These are phyloP conservation scores for Butastur rufipennis DNA, from an alignment of 2,113 vertebrate genomes.

Conservation along the genomic window DNA sequence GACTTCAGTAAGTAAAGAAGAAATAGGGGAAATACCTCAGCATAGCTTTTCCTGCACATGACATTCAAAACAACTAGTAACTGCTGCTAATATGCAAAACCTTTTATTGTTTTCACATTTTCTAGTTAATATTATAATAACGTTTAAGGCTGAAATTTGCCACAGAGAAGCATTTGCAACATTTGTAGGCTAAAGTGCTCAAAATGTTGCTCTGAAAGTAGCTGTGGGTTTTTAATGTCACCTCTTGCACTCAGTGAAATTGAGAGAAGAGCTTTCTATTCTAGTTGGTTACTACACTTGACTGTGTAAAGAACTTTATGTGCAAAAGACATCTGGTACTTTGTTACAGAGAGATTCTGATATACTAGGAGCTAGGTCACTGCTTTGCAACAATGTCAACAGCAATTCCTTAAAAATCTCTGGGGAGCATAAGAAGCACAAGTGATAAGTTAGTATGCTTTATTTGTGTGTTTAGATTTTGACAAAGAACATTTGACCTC, in stretches of 20 bases:
- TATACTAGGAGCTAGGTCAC: neutral
- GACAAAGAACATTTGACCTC: neutral
- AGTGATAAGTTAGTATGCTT: neutral
- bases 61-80: neutral
- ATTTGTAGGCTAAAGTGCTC: neutral
- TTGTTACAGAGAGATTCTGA: neutral
- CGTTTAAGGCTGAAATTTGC: neutral
- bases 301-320: neutral
- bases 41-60: neutral
- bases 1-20: neutral
- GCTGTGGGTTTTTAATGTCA: neutral
- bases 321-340: neutral
- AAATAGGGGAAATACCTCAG: conserved; percentile 2
- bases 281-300: neutral
- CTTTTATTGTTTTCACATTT: neutral
- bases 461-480: neutral
- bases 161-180: neutral
- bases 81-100: neutral
- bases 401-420: neutral
- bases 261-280: neutral
- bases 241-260: neutral
- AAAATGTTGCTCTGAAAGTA: neutral
- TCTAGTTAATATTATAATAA: neutral
- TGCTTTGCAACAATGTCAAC: neutral
- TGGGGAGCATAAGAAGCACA: neutral